phyloP scores from a whole-genome alignment of 2,113 vertebrate species.

The Monopterus albus region DNA sequence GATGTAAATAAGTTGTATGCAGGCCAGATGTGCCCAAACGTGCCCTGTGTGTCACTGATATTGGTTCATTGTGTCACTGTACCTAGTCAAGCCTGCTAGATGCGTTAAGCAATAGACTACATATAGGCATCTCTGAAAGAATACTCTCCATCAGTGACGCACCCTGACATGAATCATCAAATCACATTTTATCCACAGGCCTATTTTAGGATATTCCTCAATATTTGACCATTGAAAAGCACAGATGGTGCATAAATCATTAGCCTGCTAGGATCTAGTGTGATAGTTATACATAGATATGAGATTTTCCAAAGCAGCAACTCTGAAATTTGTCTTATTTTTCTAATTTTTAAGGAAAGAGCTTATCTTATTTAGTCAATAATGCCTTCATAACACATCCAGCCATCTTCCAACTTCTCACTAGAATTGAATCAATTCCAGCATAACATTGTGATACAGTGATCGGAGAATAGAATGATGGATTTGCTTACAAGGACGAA shows the following conservation, averaged over 20 bases:
- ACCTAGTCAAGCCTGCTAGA: conserved; percentile 2
- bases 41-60: conserved; percentile 46
- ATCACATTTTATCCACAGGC: conserved; percentile 42
- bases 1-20: conserved; percentile 69
- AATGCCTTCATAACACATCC: conserved; percentile 8
- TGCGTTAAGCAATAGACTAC: background rate
- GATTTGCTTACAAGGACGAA: background rate
- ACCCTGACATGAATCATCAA: conserved; percentile 36
- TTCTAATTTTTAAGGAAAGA: conserved; percentile 47
- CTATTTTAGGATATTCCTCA: conserved; percentile 46
- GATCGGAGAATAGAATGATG: conserved; percentile 17
- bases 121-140: conserved; percentile 11
- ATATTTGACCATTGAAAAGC: conserved; percentile 36
- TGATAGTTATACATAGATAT: conserved; percentile 15
- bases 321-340: conserved; percentile 30
- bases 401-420: conserved; percentile 35
- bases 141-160: no score
- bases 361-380: conserved; percentile 33
- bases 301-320: conserved; percentile 23
- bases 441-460: conserved; percentile 9
- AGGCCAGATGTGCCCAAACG: conserved; percentile 76
- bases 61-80: background rate
- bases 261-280: background rate
- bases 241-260: conserved; percentile 15
- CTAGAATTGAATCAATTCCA: conserved; percentile 22